A percentile compares a stretch with the other conserved stretches of the same genome.
Evolutionary conservation across 2,113 vertebrate genomes (phyloP).

Genomic region (Platichthys stellatus): DNA sequence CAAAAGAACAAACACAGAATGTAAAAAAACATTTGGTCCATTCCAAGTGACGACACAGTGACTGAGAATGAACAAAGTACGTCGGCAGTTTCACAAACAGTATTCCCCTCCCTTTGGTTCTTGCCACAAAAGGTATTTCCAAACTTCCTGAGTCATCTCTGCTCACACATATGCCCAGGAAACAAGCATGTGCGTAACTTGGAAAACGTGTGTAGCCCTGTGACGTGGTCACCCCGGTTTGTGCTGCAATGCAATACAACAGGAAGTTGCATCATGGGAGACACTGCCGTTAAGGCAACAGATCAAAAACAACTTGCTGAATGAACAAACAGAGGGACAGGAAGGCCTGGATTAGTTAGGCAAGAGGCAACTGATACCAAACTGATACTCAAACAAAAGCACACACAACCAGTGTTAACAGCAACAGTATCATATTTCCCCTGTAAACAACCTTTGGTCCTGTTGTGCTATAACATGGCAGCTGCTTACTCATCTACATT

Average conservation of each 20-base stretch:
- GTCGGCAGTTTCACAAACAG: constrained; percentile 19
- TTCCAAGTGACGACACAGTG: neutral
- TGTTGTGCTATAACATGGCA: constrained; percentile 47
- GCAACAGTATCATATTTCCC: constrained; percentile 22
- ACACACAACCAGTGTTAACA: neutral
- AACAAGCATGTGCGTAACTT: constrained; percentile 41
- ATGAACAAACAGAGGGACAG: constrained; percentile 34
- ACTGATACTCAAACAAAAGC: neutral
- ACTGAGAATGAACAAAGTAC: constrained; percentile 18
- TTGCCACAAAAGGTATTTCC: constrained; percentile 47
- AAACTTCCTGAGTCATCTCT: constrained; percentile 45
- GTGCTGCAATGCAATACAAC: constrained; percentile 40
- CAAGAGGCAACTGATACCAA: constrained; percentile 11
- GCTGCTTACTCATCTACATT: constrained; percentile 56
- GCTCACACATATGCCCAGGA: constrained; percentile 23
- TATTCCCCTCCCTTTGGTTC: neutral
- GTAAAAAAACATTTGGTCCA: neutral
- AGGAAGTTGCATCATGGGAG: constrained; percentile 59
- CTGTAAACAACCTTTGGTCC: constrained; percentile 57
- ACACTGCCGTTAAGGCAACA: constrained; percentile 35
- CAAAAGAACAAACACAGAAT: constrained; percentile 7
- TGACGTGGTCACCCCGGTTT: constrained; percentile 43
- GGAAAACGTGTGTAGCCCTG: constrained; percentile 20
- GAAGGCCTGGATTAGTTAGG: constrained; percentile 40
- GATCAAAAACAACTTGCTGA: constrained; percentile 61